Evolutionary conservation across 1,140 invertebrate species (phyloP).

Genomic region (Cyrtorhinus lividipennis): DNA sequence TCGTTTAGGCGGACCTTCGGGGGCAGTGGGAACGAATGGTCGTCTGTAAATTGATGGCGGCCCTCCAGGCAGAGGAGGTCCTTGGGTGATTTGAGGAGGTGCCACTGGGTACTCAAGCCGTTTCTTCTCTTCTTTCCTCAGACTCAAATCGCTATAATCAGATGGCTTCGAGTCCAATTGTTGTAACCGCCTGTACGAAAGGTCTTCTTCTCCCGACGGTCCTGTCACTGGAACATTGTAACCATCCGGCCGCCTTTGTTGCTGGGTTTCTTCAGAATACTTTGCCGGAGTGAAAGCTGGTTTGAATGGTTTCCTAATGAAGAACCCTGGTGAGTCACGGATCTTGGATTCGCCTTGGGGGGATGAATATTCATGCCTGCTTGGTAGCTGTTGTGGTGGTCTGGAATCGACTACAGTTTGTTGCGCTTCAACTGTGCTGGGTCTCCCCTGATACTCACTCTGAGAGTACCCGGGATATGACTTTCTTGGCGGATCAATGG

Average conservation of each 20-base stretch:
- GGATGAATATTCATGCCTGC: not conserved
- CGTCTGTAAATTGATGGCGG: constrained; percentile 4
- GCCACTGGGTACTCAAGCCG: not conserved
- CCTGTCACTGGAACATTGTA: not conserved
- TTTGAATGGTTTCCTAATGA: not conserved
- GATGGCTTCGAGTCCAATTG: not conserved
- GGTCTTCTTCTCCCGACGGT: not conserved
- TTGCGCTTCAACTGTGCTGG: too few species aligned
- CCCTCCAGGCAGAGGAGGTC: not conserved
- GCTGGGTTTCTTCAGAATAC: not conserved
- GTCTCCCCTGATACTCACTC: too few species aligned
- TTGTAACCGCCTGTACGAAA: not conserved
- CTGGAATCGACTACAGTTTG: not conserved
- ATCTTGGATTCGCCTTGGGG: not conserved
- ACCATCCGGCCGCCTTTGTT: not conserved
- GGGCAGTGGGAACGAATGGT: constrained; percentile 3
- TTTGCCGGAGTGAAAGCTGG: not conserved
- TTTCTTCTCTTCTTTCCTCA: not conserved
- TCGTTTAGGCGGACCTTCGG: constrained; percentile 1
- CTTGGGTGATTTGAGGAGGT: not conserved
- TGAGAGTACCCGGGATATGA: too few species aligned
- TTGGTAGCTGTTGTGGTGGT: not conserved
- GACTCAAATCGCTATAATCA: not conserved
- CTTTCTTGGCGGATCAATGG: too few species aligned
- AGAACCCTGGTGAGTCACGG: not conserved